phyloP scores from a whole-genome alignment of 2,797 vertebrate genomes.

The Rhabdophis nuchalis region DNA sequence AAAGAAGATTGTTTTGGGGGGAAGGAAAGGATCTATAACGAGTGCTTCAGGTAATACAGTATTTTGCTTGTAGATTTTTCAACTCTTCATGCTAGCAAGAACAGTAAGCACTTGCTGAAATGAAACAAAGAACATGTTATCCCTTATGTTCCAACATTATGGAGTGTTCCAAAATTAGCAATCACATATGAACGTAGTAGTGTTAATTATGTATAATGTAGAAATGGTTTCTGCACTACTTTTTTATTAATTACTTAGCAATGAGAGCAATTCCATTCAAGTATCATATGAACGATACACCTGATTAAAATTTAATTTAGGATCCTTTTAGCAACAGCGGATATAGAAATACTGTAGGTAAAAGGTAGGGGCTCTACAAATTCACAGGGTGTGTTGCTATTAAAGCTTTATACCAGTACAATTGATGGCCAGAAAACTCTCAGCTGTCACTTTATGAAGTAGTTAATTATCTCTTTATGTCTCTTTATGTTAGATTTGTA shows the following conservation, averaged over 20 bases:
- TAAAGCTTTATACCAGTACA: neutral
- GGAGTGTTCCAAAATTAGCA: conserved; percentile 16
- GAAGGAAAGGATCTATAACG: neutral
- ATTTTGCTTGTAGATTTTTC: conserved; percentile 14
- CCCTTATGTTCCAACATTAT: conserved; percentile 13
- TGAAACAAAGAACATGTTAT: neutral
- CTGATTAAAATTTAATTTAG: conserved; percentile 14
- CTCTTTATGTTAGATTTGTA: neutral
- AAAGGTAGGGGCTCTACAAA: neutral
- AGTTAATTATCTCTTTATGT: neutral
- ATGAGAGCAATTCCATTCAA: neutral
- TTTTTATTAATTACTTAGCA: conserved; percentile 14
- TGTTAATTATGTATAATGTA: conserved; percentile 29
- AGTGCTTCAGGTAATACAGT: neutral
- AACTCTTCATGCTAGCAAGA: neutral
- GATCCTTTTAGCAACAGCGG: neutral
- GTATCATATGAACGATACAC: neutral
- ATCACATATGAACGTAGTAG: neutral
- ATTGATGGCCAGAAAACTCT: neutral
- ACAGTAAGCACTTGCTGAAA: conserved; percentile 21
- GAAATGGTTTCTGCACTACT: conserved; percentile 11
- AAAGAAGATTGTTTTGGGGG: neutral
- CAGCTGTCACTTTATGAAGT: neutral
- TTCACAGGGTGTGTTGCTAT: no score
- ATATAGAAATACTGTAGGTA: neutral